A percentile compares a stretch with the other conserved stretches of the same genome.
phyloP scores from a whole-genome alignment of 2,113 vertebrate genomes.

The Mungos mungo region DNA sequence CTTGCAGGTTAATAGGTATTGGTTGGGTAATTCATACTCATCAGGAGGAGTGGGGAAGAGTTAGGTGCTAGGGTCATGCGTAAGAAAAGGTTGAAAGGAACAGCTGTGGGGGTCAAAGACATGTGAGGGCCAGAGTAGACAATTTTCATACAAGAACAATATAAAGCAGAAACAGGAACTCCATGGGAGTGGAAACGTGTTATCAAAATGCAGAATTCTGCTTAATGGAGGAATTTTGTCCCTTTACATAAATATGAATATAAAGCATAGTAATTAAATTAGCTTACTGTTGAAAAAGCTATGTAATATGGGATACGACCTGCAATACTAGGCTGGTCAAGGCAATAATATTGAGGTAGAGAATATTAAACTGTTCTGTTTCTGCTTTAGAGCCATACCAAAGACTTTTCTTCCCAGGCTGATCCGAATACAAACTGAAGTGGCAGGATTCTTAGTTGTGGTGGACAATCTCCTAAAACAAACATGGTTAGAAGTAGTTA shows the following conservation, averaged over 20 bases:
- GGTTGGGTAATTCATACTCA: not conserved
- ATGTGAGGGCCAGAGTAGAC: not conserved
- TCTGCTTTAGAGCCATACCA: not conserved
- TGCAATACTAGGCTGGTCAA: not conserved
- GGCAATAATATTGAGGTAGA: not conserved
- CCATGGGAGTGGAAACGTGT: not conserved
- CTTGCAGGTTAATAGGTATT: not conserved
- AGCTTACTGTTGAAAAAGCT: not conserved
- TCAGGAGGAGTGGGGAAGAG: not conserved
- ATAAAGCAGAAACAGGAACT: not conserved
- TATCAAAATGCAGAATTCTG: not conserved
- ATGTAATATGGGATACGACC: not conserved
- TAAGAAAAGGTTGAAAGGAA: not conserved
- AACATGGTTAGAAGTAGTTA: slow-evolving; percentile 24
- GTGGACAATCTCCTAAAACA: slow-evolving; percentile 7
- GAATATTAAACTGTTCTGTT: not conserved
- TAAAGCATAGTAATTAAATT: not conserved
- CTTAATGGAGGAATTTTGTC: not conserved
- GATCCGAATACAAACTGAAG: not conserved
- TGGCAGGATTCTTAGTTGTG: not conserved
- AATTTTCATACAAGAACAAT: not conserved
- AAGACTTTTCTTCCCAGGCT: not conserved
- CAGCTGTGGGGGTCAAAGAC: not conserved
- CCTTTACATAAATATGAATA: not conserved
- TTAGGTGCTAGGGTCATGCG: not conserved